Conservation (phyloP, 92 coral and sea anemone genomes). For the Umimayanthus chanpuru region DNA sequence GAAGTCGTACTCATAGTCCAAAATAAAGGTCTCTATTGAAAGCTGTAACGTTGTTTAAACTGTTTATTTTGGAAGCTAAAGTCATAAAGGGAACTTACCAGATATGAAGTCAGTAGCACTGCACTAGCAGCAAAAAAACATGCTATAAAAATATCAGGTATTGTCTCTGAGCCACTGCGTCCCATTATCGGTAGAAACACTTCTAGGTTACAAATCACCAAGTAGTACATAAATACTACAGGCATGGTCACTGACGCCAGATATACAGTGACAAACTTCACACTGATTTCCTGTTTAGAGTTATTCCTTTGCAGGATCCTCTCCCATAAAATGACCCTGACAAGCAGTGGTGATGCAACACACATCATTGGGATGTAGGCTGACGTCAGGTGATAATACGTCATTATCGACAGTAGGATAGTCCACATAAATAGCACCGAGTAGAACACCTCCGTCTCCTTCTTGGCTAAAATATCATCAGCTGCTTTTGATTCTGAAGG, state of each 20-base stretch:
- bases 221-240: conserved; percentile 62
- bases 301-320: conserved; percentile 50
- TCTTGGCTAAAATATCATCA: conserved; percentile 42
- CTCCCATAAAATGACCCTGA: conserved; percentile 86
- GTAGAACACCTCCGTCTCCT: conserved; percentile 80
- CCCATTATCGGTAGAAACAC: conserved; percentile 90
- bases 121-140: conserved; percentile 62
- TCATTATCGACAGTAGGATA: conserved; percentile 67
- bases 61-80: too few species aligned
- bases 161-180: conserved; percentile 75
- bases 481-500: conserved; percentile 5
- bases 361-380: conserved; percentile 80
- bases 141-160: conserved; percentile 88
- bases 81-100: conserved; percentile 68
- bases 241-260: conserved; percentile 66
- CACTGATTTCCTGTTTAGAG: conserved; percentile 27
- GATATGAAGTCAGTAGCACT: conserved; percentile 72
- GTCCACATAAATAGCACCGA: conserved; percentile 84
- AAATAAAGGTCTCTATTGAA: too few species aligned
- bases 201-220: conserved; percentile 60
- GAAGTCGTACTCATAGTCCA: too few species aligned
- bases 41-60: too few species aligned
- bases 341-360: conserved; percentile 74
- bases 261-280: conserved; percentile 54
- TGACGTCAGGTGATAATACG: conserved; percentile 86